Evolutionary conservation across 2,888 invertebrate species (phyloP), one percentile per base, ranked within the genome.

Genomic region (Bombylius discolor): DNA sequence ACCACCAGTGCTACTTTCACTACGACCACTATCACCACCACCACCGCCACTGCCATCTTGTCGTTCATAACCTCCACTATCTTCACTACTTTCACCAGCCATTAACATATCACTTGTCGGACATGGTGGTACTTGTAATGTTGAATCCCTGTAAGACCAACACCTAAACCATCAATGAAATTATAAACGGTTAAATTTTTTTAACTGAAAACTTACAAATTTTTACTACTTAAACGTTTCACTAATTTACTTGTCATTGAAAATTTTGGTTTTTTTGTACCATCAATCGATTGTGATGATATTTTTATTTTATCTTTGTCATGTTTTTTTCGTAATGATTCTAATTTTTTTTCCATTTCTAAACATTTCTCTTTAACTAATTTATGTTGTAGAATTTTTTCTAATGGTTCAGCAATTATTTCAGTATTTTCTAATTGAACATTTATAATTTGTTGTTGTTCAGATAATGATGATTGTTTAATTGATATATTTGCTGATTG

Each of bases 261-360:
- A 68, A 89, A 84, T 69, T 87, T 89, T 13, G 86, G 78, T 65
- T 78, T 81, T 62, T 81, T 81, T 61, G 80, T 81, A 34, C 82
- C 80, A 42, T 79, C 77, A 68, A 53, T 73, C 56, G 80, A 78
- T 63, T 81, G 81, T 39, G 77, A 74, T 1, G 78, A 75, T 0
- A 81, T 75, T 56, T 84, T 81, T 47, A 78, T 67, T 66, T 81
- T 81, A 64, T 87, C 86, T 73, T 89, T 89, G 63, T 89, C 89
- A 66, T 87, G 85, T 64, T 90, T 91, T 67, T 89, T 85, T 54
- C 85, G 79, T 57, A 95, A 69, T 36, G 83, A 78, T 64, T 94
- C 92, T 56, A 96, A 71, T 68, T 95, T 94, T 68, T 93, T 90
- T 55, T 93, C 89, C 62, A 94, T 74, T 70, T 95, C 94, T 1